Percentiles rank a stretch among this genome's conserved stretches.
Conservation (phyloP, 2,797 vertebrate genomes). For the Bryconaethiops microstoma region DNA sequence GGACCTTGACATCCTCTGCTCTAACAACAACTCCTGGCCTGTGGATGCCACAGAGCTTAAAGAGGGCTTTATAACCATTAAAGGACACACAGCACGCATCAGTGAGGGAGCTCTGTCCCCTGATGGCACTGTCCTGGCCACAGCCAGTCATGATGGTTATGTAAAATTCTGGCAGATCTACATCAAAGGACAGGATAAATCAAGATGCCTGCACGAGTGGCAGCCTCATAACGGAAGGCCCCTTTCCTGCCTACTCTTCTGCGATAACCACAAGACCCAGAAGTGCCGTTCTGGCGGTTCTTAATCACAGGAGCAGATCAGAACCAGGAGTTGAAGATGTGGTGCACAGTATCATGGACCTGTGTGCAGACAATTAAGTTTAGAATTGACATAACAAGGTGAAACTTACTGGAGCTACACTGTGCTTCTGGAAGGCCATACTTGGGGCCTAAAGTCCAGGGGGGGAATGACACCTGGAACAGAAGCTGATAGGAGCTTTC, state of each 20-base stretch:
- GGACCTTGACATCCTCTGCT: slow-evolving; percentile 92
- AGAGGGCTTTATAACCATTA: slow-evolving; percentile 93
- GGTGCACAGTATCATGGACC: slow-evolving; percentile 98
- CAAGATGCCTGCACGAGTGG: slow-evolving; percentile 97
- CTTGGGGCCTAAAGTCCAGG: no score
- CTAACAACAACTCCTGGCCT: slow-evolving; percentile 87
- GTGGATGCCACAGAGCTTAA: slow-evolving; percentile 86
- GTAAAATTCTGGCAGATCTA: slow-evolving; percentile 99
- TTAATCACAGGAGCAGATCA: slow-evolving; percentile 96
- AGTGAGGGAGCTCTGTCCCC: slow-evolving; percentile 97
- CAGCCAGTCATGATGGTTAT: slow-evolving; percentile 95
- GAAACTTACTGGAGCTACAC: no score
- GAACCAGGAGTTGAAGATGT: slow-evolving; percentile 96
- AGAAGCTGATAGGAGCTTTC: no score
- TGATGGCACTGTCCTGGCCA: slow-evolving; percentile 95
- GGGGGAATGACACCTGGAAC: no score
- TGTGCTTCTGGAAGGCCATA: no score
- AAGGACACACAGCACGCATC: slow-evolving; percentile 90
- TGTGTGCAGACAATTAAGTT: slow-evolving; percentile 95
- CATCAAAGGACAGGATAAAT: slow-evolving; percentile 92
- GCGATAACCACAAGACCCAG: slow-evolving; percentile 99
- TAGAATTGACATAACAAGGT: no score
- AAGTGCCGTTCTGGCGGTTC: slow-evolving; percentile 97
- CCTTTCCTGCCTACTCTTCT: slow-evolving; percentile 96
- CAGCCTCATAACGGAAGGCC: slow-evolving; percentile 91